phyloP scores from a whole-genome alignment of 2,113 vertebrate species.

The Leptosomus discolor region DNA sequence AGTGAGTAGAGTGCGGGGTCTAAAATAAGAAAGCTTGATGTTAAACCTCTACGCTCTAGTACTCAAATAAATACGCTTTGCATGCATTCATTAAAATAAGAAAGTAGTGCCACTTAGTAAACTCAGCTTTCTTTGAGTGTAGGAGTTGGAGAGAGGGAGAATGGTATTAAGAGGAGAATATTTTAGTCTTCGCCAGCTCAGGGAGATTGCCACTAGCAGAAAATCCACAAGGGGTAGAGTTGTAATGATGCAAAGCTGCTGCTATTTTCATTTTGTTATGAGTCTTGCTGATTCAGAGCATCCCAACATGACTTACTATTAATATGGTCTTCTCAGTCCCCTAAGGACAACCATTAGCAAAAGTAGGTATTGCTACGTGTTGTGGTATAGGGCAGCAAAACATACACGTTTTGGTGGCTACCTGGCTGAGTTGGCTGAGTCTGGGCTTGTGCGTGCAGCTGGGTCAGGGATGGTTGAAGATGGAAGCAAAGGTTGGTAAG shows the following conservation, averaged over 20 bases:
- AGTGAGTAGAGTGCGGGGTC: background rate
- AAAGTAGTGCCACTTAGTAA: slow-evolving; percentile 1
- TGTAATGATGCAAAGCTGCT: slow-evolving; percentile 64
- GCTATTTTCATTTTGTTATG: slow-evolving; percentile 51
- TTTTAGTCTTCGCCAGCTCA: slow-evolving; percentile 17
- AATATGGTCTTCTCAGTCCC: slow-evolving; percentile 21
- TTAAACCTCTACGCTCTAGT: background rate
- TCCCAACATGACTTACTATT: slow-evolving; percentile 34
- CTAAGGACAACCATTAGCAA: slow-evolving; percentile 22
- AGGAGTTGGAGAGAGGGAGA: slow-evolving; percentile 11
- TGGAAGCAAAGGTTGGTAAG: background rate
- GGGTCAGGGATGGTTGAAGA: background rate
- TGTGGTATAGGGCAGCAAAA: background rate
- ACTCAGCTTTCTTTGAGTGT: slow-evolving; percentile 28
- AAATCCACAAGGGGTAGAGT: slow-evolving; percentile 55
- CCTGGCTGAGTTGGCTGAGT: background rate
- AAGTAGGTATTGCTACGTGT: background rate
- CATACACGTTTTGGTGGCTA: background rate
- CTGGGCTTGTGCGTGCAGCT: background rate
- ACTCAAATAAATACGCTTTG: background rate
- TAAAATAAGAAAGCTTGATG: background rate
- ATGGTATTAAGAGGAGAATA: slow-evolving; percentile 39
- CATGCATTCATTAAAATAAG: background rate
- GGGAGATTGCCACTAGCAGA: slow-evolving; percentile 56
- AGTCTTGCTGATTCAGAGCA: slow-evolving; percentile 61